Base-by-base conservation (phyloP, 2,888 invertebrate species). In the Lordiphosa andalusiaca region DNA sequence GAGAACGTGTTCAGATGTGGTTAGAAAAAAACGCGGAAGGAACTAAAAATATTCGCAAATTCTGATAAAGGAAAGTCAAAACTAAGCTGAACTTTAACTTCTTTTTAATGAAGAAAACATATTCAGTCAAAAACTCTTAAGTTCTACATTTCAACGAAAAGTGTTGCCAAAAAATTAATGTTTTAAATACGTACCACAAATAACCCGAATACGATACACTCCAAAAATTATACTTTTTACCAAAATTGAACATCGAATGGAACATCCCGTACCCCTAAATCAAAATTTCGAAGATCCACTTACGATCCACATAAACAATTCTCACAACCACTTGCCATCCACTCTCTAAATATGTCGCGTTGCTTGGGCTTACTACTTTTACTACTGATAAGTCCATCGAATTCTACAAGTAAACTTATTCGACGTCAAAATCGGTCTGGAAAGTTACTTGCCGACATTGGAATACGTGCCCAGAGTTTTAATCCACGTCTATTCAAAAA, bases 1-100 rank as follows among this genome's bases (percentile, higher is more conserved):
- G 77, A 85, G 81, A 82, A 80, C 81, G 84, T 69, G 69, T 74
- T 54, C 65, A 82, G 81, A 80, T 76, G 85, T 76, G 63, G 59
- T 40, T 39, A 40, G 38, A 21, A 36, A 21, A 36, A 47, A 41
- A 33, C 30, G 37, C 42, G 30, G 25, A 53, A 54, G 37, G n/a
- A 25, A 21, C 6, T 16, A 23, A 10, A 12, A 25, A 25, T 0
- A 25, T 25, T 25, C 6, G 23, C 5, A 5, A 23, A 5, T 23
- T 23, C 23, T 23, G 5, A 6, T 23, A 6, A 23, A 25, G 6
- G 6, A 6, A 25, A 25, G 6, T 6, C 0, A 6, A 6, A 6
- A 6, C 1, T 2, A 25, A 25, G 23, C 23, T 6, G 6, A 25
- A 6, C 23, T 25, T 6, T 0, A 6, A 25, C 23, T 25, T 6